Conservation (phyloP, 37 sponge, comb jelly and placozoan species). For the Oopsacas minuta region DNA sequence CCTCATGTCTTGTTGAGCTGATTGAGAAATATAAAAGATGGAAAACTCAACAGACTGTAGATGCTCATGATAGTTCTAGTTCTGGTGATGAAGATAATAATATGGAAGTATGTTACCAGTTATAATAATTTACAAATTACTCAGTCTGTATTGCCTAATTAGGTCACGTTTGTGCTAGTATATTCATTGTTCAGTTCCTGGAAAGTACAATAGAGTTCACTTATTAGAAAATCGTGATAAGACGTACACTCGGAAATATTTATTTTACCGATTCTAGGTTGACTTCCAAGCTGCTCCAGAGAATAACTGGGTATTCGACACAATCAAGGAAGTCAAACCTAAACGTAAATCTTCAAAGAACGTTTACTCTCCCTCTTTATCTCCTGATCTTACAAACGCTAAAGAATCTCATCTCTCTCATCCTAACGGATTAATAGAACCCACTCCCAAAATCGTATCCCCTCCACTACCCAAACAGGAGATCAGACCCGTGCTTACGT, state of each 20-base stretch:
- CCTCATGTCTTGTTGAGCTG: constrained; percentile 60
- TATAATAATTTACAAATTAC: not conserved
- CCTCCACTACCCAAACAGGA: not conserved
- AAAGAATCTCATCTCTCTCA: not conserved
- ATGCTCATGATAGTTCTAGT: not conserved
- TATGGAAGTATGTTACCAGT: constrained; percentile 2
- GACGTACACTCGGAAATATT: not conserved
- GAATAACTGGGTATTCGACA: constrained; percentile 17
- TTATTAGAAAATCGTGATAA: no score
- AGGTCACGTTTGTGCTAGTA: no score
- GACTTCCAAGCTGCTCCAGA: not conserved
- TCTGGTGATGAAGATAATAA: constrained; percentile 36
- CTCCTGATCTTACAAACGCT: not conserved
- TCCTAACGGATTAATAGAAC: not conserved
- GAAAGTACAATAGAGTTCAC: no score
- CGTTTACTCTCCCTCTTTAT: not conserved
- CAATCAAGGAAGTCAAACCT: not conserved
- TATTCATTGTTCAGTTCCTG: no score
- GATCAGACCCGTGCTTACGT: no score
- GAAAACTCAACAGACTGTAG: constrained; percentile 24
- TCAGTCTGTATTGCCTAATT: not conserved
- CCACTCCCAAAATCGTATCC: not conserved
- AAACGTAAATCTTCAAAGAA: not conserved
- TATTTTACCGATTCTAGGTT: not conserved
- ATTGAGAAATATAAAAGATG: constrained; percentile 61